Percentiles rank a stretch among this genome's conserved stretches.
Evolutionary conservation across 2,888 invertebrate species (phyloP).

Genomic region (Nomada ruficornis): DNA sequence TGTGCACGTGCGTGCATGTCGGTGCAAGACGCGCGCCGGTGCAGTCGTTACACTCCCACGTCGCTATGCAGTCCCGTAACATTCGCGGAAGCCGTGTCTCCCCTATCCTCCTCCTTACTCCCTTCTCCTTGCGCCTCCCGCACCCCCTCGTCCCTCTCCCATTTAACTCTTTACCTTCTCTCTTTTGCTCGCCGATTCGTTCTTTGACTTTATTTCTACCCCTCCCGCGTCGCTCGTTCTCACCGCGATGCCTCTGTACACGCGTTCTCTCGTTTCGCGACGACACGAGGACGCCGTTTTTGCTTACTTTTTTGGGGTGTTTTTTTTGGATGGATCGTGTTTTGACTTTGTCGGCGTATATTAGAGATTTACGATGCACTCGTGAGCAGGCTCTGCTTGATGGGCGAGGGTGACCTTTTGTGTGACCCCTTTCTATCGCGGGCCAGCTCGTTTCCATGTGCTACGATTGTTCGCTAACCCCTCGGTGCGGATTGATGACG

Average conservation of each 20-base stretch:
- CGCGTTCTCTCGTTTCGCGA: conserved; percentile 25
- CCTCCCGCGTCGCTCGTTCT: conserved; percentile 9
- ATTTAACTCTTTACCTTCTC: conserved; percentile 18
- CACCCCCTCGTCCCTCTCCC: conserved; percentile 37
- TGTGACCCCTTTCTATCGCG: too few relatives aligned
- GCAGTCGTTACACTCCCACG: conserved; percentile 82
- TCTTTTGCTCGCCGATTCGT: conserved; percentile 55
- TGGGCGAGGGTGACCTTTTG: too few relatives aligned
- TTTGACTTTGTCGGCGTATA: too few relatives aligned
- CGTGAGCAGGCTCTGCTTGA: too few relatives aligned
- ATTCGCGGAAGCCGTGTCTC: conserved; percentile 81
- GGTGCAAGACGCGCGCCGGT: conserved; percentile 70
- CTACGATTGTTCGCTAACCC: too few relatives aligned
- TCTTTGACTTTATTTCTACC: conserved; percentile 53
- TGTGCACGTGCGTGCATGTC: conserved; percentile 73
- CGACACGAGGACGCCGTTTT: conserved; percentile 31
- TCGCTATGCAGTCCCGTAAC: conserved; percentile 84
- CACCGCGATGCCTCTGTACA: conserved; percentile 10
- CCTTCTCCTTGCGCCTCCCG: conserved; percentile 56
- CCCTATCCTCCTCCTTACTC: conserved; percentile 54
- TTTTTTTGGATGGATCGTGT: background rate
- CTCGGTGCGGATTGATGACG: too few relatives aligned
- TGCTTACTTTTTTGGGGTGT: background rate
- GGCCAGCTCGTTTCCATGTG: too few relatives aligned
- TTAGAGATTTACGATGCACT: too few relatives aligned